A percentile compares a stretch with the other conserved stretches of the same genome.
Conservation (phyloP, 2,797 vertebrate species). For the Uromys caudimaculatus region DNA sequence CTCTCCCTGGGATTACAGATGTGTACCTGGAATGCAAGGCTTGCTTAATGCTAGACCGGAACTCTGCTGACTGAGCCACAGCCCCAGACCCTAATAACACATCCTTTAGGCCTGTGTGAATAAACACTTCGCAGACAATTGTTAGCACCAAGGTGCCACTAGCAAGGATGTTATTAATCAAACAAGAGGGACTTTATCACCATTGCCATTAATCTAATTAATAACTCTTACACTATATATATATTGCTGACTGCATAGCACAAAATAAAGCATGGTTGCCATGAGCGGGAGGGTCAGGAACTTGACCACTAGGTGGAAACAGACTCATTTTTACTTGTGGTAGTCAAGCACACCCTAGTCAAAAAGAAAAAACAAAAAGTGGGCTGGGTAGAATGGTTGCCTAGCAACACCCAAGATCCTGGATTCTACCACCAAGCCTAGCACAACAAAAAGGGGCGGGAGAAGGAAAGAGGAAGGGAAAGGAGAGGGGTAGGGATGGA, state of each 20-base stretch:
- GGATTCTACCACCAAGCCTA: neutral
- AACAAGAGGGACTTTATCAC: neutral
- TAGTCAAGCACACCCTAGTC: neutral
- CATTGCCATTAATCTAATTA: too few species aligned
- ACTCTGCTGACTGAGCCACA: neutral
- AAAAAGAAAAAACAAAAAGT: neutral
- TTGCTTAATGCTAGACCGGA: neutral
- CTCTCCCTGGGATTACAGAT: neutral
- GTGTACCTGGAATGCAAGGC: neutral
- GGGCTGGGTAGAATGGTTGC: neutral
- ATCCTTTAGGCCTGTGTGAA: neutral
- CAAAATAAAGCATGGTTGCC: neutral
- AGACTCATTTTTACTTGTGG: neutral
- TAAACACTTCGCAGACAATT: neutral
- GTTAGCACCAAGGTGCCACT: neutral
- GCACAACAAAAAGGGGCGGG: neutral
- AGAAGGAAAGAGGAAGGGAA: too few species aligned
- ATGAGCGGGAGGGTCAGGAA: neutral
- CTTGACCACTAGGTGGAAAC: neutral
- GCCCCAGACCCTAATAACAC: neutral
- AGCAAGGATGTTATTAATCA: neutral
- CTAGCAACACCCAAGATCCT: neutral
- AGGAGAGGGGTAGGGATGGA: too few species aligned
- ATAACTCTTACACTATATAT: neutral
- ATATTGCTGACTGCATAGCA: conserved; percentile 14